Evolutionary conservation across 1,140 invertebrate species (phyloP).

Genomic region (Fopius arisanus): DNA sequence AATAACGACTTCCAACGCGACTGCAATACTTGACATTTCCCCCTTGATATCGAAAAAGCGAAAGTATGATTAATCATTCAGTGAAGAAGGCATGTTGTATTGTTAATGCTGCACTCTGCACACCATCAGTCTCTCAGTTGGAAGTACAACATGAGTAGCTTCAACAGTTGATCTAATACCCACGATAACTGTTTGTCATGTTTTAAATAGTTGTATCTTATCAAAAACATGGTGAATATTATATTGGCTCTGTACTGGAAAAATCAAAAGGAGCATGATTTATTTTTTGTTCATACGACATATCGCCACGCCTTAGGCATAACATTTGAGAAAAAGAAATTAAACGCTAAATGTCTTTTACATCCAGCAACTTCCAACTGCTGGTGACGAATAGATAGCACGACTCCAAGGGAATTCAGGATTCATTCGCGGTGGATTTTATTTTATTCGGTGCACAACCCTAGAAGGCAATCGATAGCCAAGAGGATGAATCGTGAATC

Average conservation of each 20-base stretch:
- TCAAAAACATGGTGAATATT: neutral
- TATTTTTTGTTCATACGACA: neutral
- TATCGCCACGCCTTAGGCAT: neutral
- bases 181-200: neutral
- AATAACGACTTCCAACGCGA: neutral
- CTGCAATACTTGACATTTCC: neutral
- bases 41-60: neutral
- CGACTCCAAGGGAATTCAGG: neutral
- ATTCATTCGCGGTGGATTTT: neutral
- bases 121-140: conserved; percentile 1
- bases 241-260: neutral
- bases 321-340: neutral
- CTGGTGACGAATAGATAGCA: neutral
- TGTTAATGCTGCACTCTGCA: neutral
- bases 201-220: neutral
- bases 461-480: too few relatives aligned
- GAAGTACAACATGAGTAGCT: neutral
- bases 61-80: conserved; percentile 5
- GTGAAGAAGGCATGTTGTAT: neutral
- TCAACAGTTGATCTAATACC: neutral
- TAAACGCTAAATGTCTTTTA: neutral
- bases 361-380: neutral
- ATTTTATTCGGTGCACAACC: too few relatives aligned
- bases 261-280: neutral
- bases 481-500: neutral